Base-by-base conservation (phyloP, 2,797 vertebrate genomes). In the Brotula barbata region DNA sequence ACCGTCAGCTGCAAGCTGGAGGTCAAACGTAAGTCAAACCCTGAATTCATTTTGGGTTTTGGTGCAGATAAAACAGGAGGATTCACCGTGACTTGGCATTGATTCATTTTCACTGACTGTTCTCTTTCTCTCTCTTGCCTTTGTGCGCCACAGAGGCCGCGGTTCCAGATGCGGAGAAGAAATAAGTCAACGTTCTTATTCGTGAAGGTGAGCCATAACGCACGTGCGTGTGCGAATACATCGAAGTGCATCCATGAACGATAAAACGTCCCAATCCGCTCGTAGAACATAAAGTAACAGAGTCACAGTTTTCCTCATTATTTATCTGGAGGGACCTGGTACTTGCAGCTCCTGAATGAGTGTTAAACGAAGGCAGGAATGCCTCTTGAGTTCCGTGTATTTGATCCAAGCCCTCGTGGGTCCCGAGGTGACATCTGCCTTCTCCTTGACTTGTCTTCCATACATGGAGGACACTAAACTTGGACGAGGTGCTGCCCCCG, bases 21-120 rank as follows among this genome's bases (percentile, higher is more conserved):
- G 66, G 90, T 99, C 83, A 98, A 94, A 93, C 92, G 97, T 98
- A 83, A 89, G 92, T 86, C n/a, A 23, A 7, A n/a, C n/a, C n/a
- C n/a, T n/a, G 11, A 23, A 28, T 28, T 28, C 25, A 4, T 28
- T 28, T 28, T 28, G 4, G 4, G 36, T 51, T 17, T 28, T 33
- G 6, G 5, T 33, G 9, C 6, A 11, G 9, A 33, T 33, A 33
- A 6, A 33, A 33, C 31, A 33, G 2, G 9, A 33, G 6, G 11
- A 33, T 33, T 28, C 4, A 28, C 4, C 25, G 4, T 4, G 25
- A 33, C 6, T 33, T 33, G n/a, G 12, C 37, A 6, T 2, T 43
- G 19, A 20, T 17, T 12, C 20, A 10, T 2, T 17, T 43, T 20
- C n/a, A n/a, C 6, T 58, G 53, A 1, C 37, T 39, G 13, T 9